These are phyloP conservation scores for Argyra leucocephala DNA, from an alignment of 2,888 invertebrate genomes.

Conservation along the genomic window DNA sequence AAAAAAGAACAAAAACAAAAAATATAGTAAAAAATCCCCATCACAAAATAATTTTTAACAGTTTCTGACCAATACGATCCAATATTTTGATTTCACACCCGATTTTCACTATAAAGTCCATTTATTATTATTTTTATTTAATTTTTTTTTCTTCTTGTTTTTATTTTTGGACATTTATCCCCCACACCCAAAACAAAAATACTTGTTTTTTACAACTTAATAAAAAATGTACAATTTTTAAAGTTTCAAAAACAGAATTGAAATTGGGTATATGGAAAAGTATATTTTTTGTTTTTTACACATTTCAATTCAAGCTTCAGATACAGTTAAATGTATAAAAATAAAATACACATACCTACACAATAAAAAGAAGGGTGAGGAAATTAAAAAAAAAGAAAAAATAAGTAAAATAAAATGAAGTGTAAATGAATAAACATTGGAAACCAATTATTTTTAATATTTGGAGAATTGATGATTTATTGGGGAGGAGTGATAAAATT, in stretches of 20 bases:
- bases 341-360: not conserved
- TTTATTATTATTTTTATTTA: not conserved
- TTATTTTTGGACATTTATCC: constrained; percentile 1
- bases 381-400: not conserved
- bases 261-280: not conserved
- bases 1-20: not conserved
- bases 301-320: not conserved
- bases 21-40: not conserved
- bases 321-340: not conserved
- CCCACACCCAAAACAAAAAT: not conserved
- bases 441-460: constrained; percentile 6
- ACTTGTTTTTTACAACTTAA: not conserved
- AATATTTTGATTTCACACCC: not conserved
- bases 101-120: not conserved
- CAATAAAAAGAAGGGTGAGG: not conserved
- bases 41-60: not conserved
- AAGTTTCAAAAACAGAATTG: not conserved
- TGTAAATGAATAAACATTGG: constrained; percentile 4
- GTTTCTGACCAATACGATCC: not conserved
- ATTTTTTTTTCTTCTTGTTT: not conserved
- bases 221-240: not conserved
- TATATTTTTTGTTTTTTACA: not conserved
- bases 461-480: not conserved
- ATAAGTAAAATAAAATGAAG: not conserved
- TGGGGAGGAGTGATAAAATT: not conserved